Base-by-base conservation (phyloP, 2,797 vertebrate species). In the Manis pentadactyla region DNA sequence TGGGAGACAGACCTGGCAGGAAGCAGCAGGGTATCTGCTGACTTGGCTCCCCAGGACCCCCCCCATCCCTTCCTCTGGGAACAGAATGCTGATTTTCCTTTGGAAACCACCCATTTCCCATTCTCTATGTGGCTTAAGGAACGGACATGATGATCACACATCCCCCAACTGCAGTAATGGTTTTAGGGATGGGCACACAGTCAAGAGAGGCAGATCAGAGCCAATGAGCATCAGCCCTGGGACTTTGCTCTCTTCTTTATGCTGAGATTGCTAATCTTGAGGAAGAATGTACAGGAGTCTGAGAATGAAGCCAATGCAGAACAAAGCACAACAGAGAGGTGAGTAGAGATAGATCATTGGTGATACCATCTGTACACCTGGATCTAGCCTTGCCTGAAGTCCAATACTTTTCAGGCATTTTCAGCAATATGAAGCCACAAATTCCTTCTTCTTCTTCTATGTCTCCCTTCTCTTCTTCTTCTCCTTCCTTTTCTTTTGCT, bases 321-420 rank as follows among this genome's bases (percentile, higher is more conserved):
- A 25, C 13, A 68, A 74, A 34, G 63, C 55, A 61, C 29, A 82
- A 49, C n/a, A 55, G 57, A 79, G 27, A 81, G 31, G 49, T 23
- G 19, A 37, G 63, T 25, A 57, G 55, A 81, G 25, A 87, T 4
- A 29, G 34, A 77, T 82, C 27, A 34, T 14, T 6, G 5, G 49
- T 51, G 42, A 51, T 23, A 46, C 39, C 11, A 23, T 57, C 17
- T 34, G 17, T 81, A 61, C 11, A 64, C n/a, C 37, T 78, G 51
- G 85, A 88, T 93, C 57, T 23, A 86, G 27, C 68, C 68, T 51
- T n/a, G 18, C 37, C 81, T 94, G 19, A 93, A 87, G n/a, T 39
- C 51, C 12, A 77, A 8, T 2, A 71, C 29, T 1, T 21, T 1
- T 21, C 5, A 25, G 17, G 27, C 19, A 84, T 69, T 86, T 93